These are phyloP conservation scores for Riparia riparia DNA, from an alignment of 2,113 vertebrate genomes.

Conservation along the genomic window DNA sequence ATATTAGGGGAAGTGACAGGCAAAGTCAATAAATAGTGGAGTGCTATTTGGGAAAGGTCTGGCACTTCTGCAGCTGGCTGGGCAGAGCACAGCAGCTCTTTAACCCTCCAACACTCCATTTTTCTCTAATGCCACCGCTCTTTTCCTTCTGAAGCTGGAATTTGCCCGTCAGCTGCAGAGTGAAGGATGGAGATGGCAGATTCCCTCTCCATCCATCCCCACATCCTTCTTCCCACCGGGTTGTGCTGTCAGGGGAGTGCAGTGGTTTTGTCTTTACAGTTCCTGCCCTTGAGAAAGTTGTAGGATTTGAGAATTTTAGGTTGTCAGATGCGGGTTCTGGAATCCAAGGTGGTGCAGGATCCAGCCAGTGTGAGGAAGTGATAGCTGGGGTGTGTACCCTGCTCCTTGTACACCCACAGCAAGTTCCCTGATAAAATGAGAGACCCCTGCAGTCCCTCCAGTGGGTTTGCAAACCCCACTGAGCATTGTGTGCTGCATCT, in stretches of 20 bases:
- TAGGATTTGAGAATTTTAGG: background rate
- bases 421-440: background rate
- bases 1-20: background rate
- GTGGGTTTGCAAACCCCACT: background rate
- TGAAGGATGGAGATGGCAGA: background rate
- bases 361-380: background rate
- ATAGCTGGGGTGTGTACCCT: background rate
- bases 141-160: background rate
- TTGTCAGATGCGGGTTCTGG: background rate
- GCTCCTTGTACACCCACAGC: accelerated
- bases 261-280: background rate
- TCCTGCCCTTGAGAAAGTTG: background rate
- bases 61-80: background rate
- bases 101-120: background rate
- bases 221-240: background rate
- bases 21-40: background rate
- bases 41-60: background rate
- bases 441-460: background rate
- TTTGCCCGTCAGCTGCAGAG: accelerated
- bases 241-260: background rate
- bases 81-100: background rate
- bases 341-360: background rate
- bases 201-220: background rate
- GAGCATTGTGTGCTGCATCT: accelerated
- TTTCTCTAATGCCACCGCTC: background rate